Evolutionary conservation across 2,888 invertebrate genomes (phyloP).

Genomic region (Psococerastis gibbosa): DNA sequence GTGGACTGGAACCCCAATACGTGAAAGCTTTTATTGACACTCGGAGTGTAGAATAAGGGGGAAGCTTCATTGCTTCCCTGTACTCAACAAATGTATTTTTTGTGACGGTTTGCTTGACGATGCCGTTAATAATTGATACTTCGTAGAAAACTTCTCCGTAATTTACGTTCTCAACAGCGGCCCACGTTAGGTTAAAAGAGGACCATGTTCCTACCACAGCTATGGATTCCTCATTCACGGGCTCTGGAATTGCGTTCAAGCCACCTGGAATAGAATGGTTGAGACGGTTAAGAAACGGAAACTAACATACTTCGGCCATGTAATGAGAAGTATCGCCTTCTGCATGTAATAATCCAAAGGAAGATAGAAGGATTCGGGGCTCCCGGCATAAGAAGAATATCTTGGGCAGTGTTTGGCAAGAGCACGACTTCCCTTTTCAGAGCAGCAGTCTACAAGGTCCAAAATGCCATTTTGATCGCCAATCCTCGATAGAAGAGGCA

Average conservation of each 20-base stretch:
- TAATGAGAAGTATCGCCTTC: too few relatives aligned
- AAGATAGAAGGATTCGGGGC: too few relatives aligned
- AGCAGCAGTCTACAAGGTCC: too few relatives aligned
- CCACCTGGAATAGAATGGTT: too few relatives aligned
- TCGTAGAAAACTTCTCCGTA: conserved; percentile 71
- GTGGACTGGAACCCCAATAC: conserved; percentile 60
- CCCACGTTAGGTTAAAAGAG: conserved; percentile 70
- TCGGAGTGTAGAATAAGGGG: conserved; percentile 49
- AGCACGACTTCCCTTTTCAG: too few relatives aligned
- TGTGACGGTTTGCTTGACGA: conserved; percentile 32
- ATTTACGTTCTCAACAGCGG: conserved; percentile 49
- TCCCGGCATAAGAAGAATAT: too few relatives aligned
- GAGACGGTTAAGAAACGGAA: too few relatives aligned
- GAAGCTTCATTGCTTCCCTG: conserved; percentile 14
- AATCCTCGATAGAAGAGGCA: too few relatives aligned
- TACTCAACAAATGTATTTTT: conserved; percentile 16
- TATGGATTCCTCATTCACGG: conserved; percentile 45
- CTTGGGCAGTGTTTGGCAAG: too few relatives aligned
- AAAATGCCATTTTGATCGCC: too few relatives aligned
- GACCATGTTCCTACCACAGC: conserved; percentile 55
- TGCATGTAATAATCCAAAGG: too few relatives aligned
- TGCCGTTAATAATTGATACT: conserved; percentile 42
- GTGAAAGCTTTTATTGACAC: conserved; percentile 64
- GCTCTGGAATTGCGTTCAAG: conserved; percentile 51
- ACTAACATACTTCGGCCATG: too few relatives aligned